phyloP scores from a whole-genome alignment of 2,797 vertebrate genomes.

The Scarus forsteni region DNA sequence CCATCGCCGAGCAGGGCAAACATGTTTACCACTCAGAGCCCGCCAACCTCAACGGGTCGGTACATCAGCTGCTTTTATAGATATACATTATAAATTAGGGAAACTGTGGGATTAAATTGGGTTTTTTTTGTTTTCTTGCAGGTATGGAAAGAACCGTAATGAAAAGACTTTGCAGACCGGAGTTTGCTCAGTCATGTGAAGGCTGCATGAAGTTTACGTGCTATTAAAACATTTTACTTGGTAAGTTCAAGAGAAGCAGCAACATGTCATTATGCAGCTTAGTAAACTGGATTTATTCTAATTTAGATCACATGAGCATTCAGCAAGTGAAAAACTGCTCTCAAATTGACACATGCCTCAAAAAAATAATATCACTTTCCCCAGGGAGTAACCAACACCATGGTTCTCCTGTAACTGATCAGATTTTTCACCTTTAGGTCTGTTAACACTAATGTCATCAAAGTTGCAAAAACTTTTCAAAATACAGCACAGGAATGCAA shows the following conservation, averaged over 20 bases:
- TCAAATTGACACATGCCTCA: too few species aligned
- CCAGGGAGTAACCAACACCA: too few species aligned
- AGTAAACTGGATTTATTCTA: not conserved
- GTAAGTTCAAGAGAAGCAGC: constrained; percentile 46
- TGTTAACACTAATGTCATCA: too few species aligned
- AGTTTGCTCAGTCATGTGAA: constrained; percentile 96
- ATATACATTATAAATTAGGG: too few species aligned
- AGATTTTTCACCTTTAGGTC: too few species aligned
- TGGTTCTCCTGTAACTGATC: too few species aligned
- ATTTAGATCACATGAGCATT: not conserved
- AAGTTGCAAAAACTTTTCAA: too few species aligned
- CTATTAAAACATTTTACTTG: constrained; percentile 48
- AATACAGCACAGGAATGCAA: too few species aligned
- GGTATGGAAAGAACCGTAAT: constrained; percentile 77
- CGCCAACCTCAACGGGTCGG: constrained; percentile 84
- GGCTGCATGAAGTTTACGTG: constrained; percentile 18
- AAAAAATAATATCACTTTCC: too few species aligned
- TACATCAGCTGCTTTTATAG: not conserved
- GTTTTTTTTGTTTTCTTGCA: constrained; percentile 40
- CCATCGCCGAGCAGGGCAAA: constrained; percentile 77
- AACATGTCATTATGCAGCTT: not conserved
- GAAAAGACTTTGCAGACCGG: constrained; percentile 89
- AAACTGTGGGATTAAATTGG: not conserved
- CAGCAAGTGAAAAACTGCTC: too few species aligned
- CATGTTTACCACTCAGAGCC: constrained; percentile 85